These are phyloP conservation scores for Menidia beryllina DNA, from an alignment of 2,113 vertebrate genomes.

Conservation along the genomic window DNA sequence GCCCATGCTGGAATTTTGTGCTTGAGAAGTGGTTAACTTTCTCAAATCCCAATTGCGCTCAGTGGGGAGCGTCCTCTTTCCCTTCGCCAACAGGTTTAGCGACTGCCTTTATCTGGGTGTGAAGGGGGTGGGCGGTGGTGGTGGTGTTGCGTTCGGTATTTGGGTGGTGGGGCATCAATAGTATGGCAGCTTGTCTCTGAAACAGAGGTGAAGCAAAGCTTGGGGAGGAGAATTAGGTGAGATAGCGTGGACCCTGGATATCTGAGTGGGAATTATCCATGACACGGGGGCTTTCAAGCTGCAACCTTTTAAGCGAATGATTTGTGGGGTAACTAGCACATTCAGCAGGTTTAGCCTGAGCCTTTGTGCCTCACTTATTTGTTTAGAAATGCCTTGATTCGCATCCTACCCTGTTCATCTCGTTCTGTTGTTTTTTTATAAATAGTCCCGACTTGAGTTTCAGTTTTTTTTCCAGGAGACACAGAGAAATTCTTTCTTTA, in stretches of 20 bases:
- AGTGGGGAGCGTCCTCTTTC: slow-evolving; percentile 74
- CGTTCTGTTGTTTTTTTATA: slow-evolving; percentile 67
- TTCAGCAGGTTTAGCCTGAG: slow-evolving; percentile 67
- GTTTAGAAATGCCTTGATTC: slow-evolving; percentile 61
- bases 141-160: slow-evolving; percentile 32
- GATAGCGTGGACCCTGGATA: slow-evolving; percentile 70
- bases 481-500: slow-evolving; percentile 57
- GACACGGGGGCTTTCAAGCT: slow-evolving; percentile 79
- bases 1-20: slow-evolving; percentile 83
- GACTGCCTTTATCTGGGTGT: slow-evolving; percentile 63
- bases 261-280: slow-evolving; percentile 78
- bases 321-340: slow-evolving; percentile 64
- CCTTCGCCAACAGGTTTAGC: slow-evolving; percentile 72
- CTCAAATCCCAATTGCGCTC: slow-evolving; percentile 83
- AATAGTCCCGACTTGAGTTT: slow-evolving; percentile 61
- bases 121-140: slow-evolving; percentile 45
- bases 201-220: slow-evolving; percentile 77
- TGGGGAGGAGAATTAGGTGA: slow-evolving; percentile 61
- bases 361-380: slow-evolving; percentile 59
- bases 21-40: slow-evolving; percentile 84
- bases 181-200: slow-evolving; percentile 71
- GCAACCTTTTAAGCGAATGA: slow-evolving; percentile 76
- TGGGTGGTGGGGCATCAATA: slow-evolving; percentile 63
- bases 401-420: slow-evolving; percentile 39
- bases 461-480: slow-evolving; percentile 69